Base-by-base conservation (phyloP, 2,888 invertebrate species). In the Tachina lurida region DNA sequence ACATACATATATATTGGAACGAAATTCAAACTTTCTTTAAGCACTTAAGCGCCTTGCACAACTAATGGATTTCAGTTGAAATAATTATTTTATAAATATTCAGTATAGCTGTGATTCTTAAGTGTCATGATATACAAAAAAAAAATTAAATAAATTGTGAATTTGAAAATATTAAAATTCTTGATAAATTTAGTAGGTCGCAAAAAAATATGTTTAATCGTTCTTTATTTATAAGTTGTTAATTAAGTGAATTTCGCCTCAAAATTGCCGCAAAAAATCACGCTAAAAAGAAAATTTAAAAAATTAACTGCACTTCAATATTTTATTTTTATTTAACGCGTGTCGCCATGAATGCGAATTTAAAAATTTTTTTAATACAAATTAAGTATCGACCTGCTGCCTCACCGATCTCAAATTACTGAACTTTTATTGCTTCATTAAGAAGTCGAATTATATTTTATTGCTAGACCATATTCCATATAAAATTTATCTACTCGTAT, bases 11-110 rank as follows among this genome's bases (percentile, higher is more conserved):
- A 52, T 17, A 39, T 52, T 39, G 17, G n/a, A 52, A 52, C 17
- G 39, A 52, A 68, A 68, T 54, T 54, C 4, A 43, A 43, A 70
- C 70, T 70, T 70, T 70, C 54, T 54, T 54, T 68, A 49, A 49
- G 39, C n/a, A 13, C 39, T 54, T 41, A 52, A 49, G 43, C 9
- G 17, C 41, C 10, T 17, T 19, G n/a, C 41, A 19, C 7, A 62
- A 62, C 41, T 19, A 62, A 62, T 17, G 10, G n/a, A 19, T 39
- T 62, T 39, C 62, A 39, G 7, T 43, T 62, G 10, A 17, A 17
- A 43, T 19, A 43, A 62, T 43, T 62, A 19, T 39, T 62, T 62
- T 43, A 62, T 62, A 62, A 62, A 62, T 62, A 62, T 62, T 62
- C 19, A 62, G 43, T 17, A 43, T 43, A n/a, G 39, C 58, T 60